Evolutionary conservation across 2,888 invertebrate genomes (phyloP).

Genomic region (Griposia aprilina): DNA sequence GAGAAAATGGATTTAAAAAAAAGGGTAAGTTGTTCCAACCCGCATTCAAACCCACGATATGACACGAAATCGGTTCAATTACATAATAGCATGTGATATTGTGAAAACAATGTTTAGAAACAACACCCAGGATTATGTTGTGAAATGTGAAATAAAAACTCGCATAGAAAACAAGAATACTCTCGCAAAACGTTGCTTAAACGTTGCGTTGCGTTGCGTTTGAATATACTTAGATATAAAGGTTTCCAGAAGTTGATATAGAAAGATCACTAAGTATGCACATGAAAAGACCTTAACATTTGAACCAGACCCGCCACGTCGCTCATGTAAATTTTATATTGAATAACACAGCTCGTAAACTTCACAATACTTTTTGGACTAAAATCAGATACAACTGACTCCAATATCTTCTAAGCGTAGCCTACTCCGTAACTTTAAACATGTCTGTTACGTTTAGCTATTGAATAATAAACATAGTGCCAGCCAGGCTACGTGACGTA

Average conservation of each 20-base stretch:
- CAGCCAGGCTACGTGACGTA: slow-evolving; percentile 74
- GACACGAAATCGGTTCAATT: not conserved
- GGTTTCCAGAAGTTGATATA: not conserved
- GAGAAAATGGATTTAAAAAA: not conserved
- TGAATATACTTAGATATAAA: not conserved
- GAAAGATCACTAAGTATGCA: not conserved
- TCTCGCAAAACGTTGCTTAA: not conserved
- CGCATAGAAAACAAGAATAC: not conserved
- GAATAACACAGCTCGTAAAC: slow-evolving; percentile 33
- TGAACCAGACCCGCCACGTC: not conserved
- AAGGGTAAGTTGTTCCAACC: not conserved
- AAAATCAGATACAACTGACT: slow-evolving; percentile 64
- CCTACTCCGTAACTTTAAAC: slow-evolving; percentile 70
- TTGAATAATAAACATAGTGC: slow-evolving; percentile 85
- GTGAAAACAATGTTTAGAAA: not conserved
- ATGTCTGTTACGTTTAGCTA: slow-evolving; percentile 84
- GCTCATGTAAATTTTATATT: slow-evolving; percentile 27
- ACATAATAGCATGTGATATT: not conserved
- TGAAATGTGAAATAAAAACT: not conserved
- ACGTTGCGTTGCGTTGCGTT: too few relatives aligned
- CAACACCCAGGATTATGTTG: not conserved
- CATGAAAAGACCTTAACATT: not conserved
- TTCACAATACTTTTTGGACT: slow-evolving; percentile 47
- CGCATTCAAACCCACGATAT: not conserved
- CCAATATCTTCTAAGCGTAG: slow-evolving; percentile 63